Evolutionary conservation across 37 sponge, comb jelly and placozoan species (phyloP).

Genomic region (Axinella damicornis): DNA sequence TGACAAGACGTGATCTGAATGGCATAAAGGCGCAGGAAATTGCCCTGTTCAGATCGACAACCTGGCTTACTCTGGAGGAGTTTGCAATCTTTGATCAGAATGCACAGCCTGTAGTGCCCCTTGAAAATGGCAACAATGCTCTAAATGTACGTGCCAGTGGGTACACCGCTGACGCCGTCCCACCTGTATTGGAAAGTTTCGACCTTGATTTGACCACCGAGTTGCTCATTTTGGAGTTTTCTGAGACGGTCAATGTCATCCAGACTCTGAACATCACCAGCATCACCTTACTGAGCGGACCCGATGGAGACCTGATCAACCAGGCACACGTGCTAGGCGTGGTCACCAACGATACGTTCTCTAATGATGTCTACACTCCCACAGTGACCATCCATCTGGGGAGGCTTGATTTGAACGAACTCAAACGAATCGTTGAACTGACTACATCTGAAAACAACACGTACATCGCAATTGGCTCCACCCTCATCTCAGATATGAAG

Average conservation of each 20-base stretch:
- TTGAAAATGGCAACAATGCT: conserved; percentile 66
- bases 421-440: conserved; percentile 68
- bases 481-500: conserved; percentile 75
- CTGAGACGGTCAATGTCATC: conserved; percentile 82
- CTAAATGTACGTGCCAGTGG: conserved; percentile 39
- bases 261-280: conserved; percentile 46
- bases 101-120: conserved; percentile 52
- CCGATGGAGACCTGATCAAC: conserved; percentile 11
- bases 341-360: conserved; percentile 30
- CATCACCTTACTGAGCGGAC: conserved; percentile 66
- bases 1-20: conserved; percentile 68
- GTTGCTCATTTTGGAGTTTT: conserved; percentile 71
- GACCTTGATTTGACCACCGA: conserved; percentile 67
- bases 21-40: conserved; percentile 67
- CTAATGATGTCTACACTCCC: conserved; percentile 56
- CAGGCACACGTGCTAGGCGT: conserved; percentile 35
- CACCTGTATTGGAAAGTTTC: conserved; percentile 59
- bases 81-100: conserved; percentile 71
- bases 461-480: conserved; percentile 55
- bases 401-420: conserved; percentile 75
- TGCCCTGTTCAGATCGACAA: conserved; percentile 50
- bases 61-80: conserved; percentile 67
- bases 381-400: conserved; percentile 66
- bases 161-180: conserved; percentile 55
- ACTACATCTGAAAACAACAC: conserved; percentile 71